Conservation (phyloP, 2,113 vertebrate genomes). For the Mixornis gularis region DNA sequence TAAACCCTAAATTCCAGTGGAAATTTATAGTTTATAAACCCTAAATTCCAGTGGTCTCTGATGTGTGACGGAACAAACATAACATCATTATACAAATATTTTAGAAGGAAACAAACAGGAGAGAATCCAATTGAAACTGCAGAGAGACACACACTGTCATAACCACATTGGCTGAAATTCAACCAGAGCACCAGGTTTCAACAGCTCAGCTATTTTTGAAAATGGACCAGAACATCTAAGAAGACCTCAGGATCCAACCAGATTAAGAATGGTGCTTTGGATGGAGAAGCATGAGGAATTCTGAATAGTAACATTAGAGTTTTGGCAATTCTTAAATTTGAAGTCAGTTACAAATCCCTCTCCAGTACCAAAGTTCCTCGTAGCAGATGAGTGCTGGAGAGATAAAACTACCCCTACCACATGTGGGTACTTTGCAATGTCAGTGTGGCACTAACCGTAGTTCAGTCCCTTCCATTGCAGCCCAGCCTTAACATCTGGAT, state of each 20-base stretch:
- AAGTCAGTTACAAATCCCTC: neutral
- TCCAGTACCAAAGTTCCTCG: neutral
- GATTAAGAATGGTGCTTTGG: neutral
- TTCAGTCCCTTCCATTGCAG: neutral
- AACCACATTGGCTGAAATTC: neutral
- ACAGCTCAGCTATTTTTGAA: neutral
- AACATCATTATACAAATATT: neutral
- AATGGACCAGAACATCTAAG: neutral
- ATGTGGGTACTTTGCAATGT: neutral
- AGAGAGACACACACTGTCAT: neutral
- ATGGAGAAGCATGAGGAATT: neutral
- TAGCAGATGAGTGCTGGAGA: neutral
- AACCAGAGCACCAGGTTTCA: neutral
- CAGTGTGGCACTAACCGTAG: neutral
- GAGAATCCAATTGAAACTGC: neutral
- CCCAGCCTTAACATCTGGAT: neutral
- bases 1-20: neutral
- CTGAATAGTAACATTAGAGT: neutral
- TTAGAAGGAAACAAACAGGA: neutral
- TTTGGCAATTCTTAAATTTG: neutral
- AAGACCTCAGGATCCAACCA: neutral
- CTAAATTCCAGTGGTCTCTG: neutral
- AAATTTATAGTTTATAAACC: neutral
- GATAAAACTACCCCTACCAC: neutral
- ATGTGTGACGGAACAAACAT: neutral